Percentiles rank a stretch among this genome's conserved stretches.
Evolutionary conservation across 23 tunicate species (phyloP).

Genomic region (Ascidia mentula): DNA sequence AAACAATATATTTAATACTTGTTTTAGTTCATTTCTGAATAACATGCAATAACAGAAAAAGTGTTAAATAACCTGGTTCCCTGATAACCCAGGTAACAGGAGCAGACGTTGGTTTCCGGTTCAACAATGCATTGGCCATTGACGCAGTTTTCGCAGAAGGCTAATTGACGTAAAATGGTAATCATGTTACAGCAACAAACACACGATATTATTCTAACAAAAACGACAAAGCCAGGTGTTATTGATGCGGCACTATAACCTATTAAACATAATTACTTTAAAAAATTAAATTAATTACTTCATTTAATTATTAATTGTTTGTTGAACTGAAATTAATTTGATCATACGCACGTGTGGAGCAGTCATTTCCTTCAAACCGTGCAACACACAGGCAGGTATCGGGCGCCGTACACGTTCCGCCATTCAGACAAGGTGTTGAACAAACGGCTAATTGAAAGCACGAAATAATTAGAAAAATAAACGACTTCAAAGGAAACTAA

Average conservation of each 20-base stretch:
- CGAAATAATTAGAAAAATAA: background rate
- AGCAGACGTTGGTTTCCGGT: constrained; percentile 12
- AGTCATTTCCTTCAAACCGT: constrained; percentile 27
- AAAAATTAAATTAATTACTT: too few relatives aligned
- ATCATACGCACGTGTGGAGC: constrained; percentile 21
- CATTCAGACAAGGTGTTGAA: constrained; percentile 33
- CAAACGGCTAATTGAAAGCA: constrained; percentile 28
- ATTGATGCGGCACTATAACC: too few relatives aligned
- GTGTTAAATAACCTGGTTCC: background rate
- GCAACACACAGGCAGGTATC: constrained; percentile 31
- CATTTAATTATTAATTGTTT: background rate
- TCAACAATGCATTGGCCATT: constrained; percentile 10
- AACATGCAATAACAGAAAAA: background rate
- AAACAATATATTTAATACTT: too few relatives aligned
- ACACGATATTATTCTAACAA: too few relatives aligned
- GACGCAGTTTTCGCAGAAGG: background rate
- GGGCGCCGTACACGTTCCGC: constrained; percentile 42
- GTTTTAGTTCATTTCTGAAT: background rate
- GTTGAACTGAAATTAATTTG: too few relatives aligned
- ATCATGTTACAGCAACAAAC: too few relatives aligned
- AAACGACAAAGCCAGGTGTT: too few relatives aligned
- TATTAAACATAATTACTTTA: too few relatives aligned
- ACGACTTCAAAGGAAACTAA: background rate
- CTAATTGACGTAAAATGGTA: constrained; percentile 1
- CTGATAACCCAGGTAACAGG: constrained; percentile 21